Base-by-base conservation (phyloP, 2,113 vertebrate genomes). In the Micromys minutus region DNA sequence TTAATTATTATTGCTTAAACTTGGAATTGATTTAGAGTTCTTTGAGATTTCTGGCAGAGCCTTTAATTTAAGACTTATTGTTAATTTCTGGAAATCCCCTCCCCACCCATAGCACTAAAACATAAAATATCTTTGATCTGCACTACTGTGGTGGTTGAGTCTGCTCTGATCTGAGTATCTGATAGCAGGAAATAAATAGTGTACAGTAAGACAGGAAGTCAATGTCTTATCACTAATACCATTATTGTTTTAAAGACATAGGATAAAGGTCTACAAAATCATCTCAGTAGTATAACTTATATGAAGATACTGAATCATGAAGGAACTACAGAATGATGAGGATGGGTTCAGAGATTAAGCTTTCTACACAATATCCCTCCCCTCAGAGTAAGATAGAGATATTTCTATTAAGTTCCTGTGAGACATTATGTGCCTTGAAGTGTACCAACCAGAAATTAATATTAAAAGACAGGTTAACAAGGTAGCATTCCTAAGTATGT, bases 1-100 rank as follows among this genome's bases (percentile, higher is more conserved):
- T 95, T 97, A 97, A 94, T 96, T 95, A 95, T 97, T 95, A 92
- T 76, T 93, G 84, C 71, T 90, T 85, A 77, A 95, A 89, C n/a
- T 50, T 94, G 52, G 79, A 87, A 87, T 45, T 93, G 94, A 94
- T 90, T 96, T 96, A 80, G n/a, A 94, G 61, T 91, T 94, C 90
- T 97, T 94, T 81, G 80, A 94, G 87, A 95, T 57, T 93, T 95
- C 65, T 97, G 94, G 84, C 75, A 94, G 57, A 85, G 67, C 5
- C 39, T 96, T 96, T 95, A 75, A 93, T 72, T 95, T 97, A 95
- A 95, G 92, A 89, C 87, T 95, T 87, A 9, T 94, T 94, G 90
- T 88, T 97, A 91, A 95, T 94, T 96, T 97, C 57, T 45, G 8
- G 55, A 72, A 71, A 57, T 59, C 71, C 67, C 7, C 8, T 2